Base-by-base conservation (phyloP, 2,797 vertebrate species). In the Champsocephalus gunnari region DNA sequence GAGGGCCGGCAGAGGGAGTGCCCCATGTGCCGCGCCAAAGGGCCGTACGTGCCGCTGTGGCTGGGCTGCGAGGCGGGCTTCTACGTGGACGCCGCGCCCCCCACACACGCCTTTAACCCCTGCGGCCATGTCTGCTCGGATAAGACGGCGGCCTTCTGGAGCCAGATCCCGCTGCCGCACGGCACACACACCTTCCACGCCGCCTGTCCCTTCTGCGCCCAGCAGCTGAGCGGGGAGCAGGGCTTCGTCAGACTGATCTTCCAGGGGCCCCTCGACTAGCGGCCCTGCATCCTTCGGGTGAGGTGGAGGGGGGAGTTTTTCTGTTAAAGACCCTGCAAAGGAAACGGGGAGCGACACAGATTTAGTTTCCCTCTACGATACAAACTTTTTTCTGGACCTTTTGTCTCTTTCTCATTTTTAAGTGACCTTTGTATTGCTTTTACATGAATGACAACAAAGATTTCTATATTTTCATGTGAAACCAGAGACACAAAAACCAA, bases 111-210 rank as follows among this genome's bases (percentile, higher is more conserved):
- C 0, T 99, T 99, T 81, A 96, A 94, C 93, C 98, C 97, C 0
- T 99, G 98, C 38, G 98, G 98, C 87, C 98, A 99, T 0, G 98
- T 99, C 62, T 98, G 97, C 87, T 99, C 98, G 0, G 98, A 99
- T 88, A 99, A 99, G 94, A 99, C 98, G 34, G 97, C 96, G 32
- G 95, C 94, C 1, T 99, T 97, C 84, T 99, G 98, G 98, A 97
- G 96, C 81, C 98, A 99, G 91, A 99, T 99, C 86, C 98, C 97
- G 0, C 97, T 99, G 67, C 98, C 98, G 5, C 98, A 99, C 0
- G 98, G 98, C 90, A 99, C 98, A 6, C 98, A 99, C 90, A 99
- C 98, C 88, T 99, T 99, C 76, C 98, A 99, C 3, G 97, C 98
- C 44, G 97, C 98, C 83, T 99, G 98, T 73, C 98, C 98, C 0